Base-by-base conservation (phyloP, 2,113 vertebrate species). In the Lethenteron camtschaticum region DNA sequence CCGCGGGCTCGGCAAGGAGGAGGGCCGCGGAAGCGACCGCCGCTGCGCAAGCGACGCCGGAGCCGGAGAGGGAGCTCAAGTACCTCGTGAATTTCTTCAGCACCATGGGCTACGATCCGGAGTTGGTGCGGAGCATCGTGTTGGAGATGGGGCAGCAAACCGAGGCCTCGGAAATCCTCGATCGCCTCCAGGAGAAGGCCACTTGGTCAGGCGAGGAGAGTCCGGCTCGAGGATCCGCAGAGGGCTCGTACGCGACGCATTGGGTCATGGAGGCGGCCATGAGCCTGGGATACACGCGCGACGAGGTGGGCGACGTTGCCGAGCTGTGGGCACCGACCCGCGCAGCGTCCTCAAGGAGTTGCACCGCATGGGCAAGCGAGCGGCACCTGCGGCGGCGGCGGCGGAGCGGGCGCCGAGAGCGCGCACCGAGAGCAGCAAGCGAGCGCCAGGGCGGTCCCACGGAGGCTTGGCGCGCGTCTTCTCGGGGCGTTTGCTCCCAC, bases 21-120 rank as follows among this genome's bases (percentile, higher is more conserved):
- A 71, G 72, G 60, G 72, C 5, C 71, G 73, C 71, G 18, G 55
- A 72, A 56, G 72, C 60, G 9, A 58, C 9, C 12, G 55, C 20
- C 8, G 20, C 70, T 4, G 71, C 9, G 10, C 71, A 75, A 8
- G 55, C 76, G 13, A 77, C 79, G 0, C 70, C 71, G 2, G 75
- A 74, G 9, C 79, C 78, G 71, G 77, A 79, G 73, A 74, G 78
- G 69, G 82, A 85, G 71, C 81, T 83, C 2, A 73, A 75, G 69
- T 82, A 83, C 57, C 78, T 81, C 14, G 60, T 85, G 56, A 81
- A 81, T 73, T 86, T 85, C 71, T 85, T 86, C 74, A 83, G 82
- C 0, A 80, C 82, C 13, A 86, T 86, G 84, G 84, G 84, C 4
- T 86, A 81, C 72, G 77, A 78, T 0, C 81, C 84, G 58, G 73